Percentiles rank a stretch among this genome's conserved stretches.
phyloP scores from a whole-genome alignment of 2,797 vertebrate genomes.

The Pristis pectinata region DNA sequence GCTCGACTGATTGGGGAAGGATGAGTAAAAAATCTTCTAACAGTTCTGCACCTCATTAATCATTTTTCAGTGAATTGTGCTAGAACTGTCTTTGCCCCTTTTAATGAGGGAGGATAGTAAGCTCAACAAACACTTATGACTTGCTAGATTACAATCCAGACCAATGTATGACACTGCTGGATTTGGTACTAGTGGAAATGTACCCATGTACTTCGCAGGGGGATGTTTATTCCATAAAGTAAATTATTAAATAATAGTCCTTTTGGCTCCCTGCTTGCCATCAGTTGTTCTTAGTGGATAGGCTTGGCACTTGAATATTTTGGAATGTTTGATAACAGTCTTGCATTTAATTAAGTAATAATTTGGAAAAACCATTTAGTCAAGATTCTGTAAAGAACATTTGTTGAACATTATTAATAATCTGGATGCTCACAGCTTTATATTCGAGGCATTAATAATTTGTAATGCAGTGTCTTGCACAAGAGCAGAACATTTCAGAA shows the following conservation, averaged over 20 bases:
- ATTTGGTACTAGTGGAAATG: neutral
- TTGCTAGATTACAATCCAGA: neutral
- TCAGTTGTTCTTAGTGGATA: neutral
- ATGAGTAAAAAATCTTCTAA: neutral
- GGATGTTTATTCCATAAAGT: neutral
- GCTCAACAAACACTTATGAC: neutral
- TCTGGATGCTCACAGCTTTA: slow-evolving; percentile 5
- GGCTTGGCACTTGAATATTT: neutral
- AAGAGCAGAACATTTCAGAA: neutral
- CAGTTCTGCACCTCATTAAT: neutral
- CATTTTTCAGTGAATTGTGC: neutral
- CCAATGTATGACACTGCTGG: neutral
- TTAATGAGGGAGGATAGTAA: neutral
- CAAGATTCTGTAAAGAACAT: neutral
- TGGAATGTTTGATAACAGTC: neutral
- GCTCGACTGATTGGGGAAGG: neutral
- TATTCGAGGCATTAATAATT: neutral
- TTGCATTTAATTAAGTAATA: neutral
- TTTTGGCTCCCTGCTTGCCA: neutral
- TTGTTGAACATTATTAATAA: neutral
- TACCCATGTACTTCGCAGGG: neutral
- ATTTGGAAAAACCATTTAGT: neutral
- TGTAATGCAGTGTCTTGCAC: neutral
- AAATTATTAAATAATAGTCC: neutral
- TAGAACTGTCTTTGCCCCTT: neutral